phyloP scores from a whole-genome alignment of 2,888 invertebrate genomes.

The Eledone cirrhosa region DNA sequence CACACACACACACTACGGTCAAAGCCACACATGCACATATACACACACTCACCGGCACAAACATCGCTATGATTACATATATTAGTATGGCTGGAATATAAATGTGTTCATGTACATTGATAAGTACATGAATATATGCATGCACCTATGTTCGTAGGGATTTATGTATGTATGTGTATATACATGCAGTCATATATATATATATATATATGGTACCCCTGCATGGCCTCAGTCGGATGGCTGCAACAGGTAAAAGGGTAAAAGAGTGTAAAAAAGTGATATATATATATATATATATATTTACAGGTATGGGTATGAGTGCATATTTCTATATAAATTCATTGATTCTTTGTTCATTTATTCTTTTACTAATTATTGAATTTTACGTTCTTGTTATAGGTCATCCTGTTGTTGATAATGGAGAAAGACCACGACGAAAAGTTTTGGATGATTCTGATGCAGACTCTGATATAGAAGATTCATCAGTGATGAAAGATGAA shows the following conservation, averaged over 20 bases:
- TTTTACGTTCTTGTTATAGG: background rate
- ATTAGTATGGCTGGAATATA: background rate
- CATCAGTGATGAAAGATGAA: background rate
- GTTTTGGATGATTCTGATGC: constrained; percentile 14
- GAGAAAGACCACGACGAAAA: constrained; percentile 3
- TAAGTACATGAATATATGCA: background rate
- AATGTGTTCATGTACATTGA: background rate
- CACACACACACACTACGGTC: background rate
- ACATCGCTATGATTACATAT: background rate
- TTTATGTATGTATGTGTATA: background rate
- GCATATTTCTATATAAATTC: background rate
- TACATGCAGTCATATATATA: background rate
- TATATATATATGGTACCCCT: background rate
- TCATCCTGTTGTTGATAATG: background rate
- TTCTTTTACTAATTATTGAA: background rate
- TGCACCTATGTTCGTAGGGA: background rate
- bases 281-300: background rate
- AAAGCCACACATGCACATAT: background rate
- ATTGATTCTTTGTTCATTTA: background rate
- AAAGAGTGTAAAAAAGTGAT: too few species aligned
- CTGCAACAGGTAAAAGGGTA: too few species aligned
- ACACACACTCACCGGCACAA: background rate
- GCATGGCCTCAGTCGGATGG: too few species aligned
- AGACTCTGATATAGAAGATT: constrained; percentile 12
- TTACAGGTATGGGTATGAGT: background rate